Conservation (phyloP, 2,113 vertebrate genomes). For the Barnardius zonarius region DNA sequence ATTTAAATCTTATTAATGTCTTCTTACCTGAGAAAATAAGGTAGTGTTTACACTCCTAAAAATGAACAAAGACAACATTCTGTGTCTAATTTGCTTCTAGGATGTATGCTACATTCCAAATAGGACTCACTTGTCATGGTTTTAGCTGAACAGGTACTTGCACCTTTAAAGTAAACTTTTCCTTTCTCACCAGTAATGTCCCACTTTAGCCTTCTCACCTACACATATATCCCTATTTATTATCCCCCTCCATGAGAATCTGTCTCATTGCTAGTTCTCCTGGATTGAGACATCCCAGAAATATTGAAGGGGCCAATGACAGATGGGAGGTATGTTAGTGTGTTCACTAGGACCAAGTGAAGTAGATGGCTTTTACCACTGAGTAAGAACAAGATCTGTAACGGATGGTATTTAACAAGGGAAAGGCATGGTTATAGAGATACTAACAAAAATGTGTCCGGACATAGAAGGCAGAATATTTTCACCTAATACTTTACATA, state of each 20-base stretch:
- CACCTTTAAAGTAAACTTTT: not conserved
- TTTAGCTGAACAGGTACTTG: slow-evolving; percentile 5
- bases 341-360: not conserved
- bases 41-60: slow-evolving; percentile 55
- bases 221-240: slow-evolving; percentile 29
- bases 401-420: not conserved
- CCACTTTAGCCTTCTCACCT: not conserved
- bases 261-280: not conserved
- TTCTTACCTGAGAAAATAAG: not conserved
- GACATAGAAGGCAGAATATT: not conserved
- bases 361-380: not conserved
- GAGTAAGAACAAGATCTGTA: not conserved
- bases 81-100: not conserved
- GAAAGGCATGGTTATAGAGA: not conserved
- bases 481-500: not conserved
- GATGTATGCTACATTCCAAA: not conserved
- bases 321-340: not conserved
- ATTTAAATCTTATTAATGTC: not conserved
- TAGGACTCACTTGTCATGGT: not conserved
- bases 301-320: not conserved
- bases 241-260: not conserved
- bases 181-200: not conserved
- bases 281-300: not conserved
- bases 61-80: slow-evolving; percentile 23
- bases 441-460: not conserved